phyloP scores from a whole-genome alignment of 2,797 vertebrate genomes.

The Thamnophis elegans region DNA sequence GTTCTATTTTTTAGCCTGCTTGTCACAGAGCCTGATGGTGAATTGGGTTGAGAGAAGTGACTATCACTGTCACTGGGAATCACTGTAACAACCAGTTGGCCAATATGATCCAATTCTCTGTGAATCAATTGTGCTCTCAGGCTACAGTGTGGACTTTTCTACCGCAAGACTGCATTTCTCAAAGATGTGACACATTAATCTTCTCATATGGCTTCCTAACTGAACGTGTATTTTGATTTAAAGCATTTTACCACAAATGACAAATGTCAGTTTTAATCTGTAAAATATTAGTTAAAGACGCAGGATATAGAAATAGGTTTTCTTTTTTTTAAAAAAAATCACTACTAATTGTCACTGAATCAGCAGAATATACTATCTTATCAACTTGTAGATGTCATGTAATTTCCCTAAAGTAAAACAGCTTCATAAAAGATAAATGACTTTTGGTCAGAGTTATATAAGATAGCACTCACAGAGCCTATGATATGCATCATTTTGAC shows the following conservation, averaged over 20 bases:
- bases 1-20: background rate
- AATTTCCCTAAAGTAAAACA: slow-evolving; percentile 68
- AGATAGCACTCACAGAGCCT: slow-evolving; percentile 52
- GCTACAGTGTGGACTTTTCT: background rate
- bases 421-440: slow-evolving; percentile 71
- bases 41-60: background rate
- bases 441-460: slow-evolving; percentile 67
- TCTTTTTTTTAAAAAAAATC: slow-evolving; percentile 53
- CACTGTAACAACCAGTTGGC: background rate
- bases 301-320: slow-evolving; percentile 55
- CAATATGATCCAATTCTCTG: background rate
- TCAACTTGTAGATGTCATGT: slow-evolving; percentile 66
- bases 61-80: background rate
- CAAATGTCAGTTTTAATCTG: slow-evolving; percentile 60
- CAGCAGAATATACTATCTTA: slow-evolving; percentile 69
- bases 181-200: background rate
- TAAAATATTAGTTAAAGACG: slow-evolving; percentile 55
- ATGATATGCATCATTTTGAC: slow-evolving; percentile 70
- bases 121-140: background rate
- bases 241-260: slow-evolving; percentile 51
- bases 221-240: slow-evolving; percentile 29
- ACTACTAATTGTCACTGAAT: slow-evolving; percentile 49
- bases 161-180: background rate
- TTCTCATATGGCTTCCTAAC: slow-evolving; percentile 29
- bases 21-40: background rate